Base-by-base conservation (phyloP, 1,140 invertebrate species). In the Dendrolimus kikuchii region DNA sequence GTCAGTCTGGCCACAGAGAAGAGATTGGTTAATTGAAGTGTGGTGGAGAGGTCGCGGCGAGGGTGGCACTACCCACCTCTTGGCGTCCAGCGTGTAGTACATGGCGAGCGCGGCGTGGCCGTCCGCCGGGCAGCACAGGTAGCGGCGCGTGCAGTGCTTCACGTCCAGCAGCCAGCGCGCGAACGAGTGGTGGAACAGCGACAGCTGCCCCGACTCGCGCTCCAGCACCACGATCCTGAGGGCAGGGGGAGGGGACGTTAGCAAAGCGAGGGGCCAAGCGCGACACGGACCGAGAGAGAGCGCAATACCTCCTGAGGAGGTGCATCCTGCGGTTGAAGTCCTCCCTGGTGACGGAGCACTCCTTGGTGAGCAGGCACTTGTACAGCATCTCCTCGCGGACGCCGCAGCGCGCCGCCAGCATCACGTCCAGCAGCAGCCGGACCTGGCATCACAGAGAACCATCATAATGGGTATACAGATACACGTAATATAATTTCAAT, bases 71-170 rank as follows among this genome's bases (percentile, higher is more conserved):
- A 42, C 51, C 46, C 8, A 83, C 80, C 80, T 71, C 9, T 68
- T 71, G 4, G 80, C 84, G 0, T 72, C 88, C 1, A 92, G 76
- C 4, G 95, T 92, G 63, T 95, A 95, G 70, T 94, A 92, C 90
- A 96, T 93, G 5, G 95, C 94, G 36, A 98, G 89, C 89, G 96
- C 95, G 4, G 93, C 93, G 77, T 98, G 96, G 1, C 96, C 96
- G 70, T 96, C 94, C 41, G 91, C 89, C 1, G 95, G 93, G 56
- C 93, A 92, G 76, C 96, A 98, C 44, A 98, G 88, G 80, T 96
- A 99, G 67, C 96, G 96, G 62, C 96, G 94, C 7, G 97, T 98
- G 75, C 96, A 98, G 71, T 98, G 96, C 84, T 99, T 99, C 0
- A 98, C 96, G 84, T 99, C 97, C 36, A 96, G 84, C 44, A 99